Conservation (phyloP, 1,140 invertebrate species). For the Meteorus sp. region DNA sequence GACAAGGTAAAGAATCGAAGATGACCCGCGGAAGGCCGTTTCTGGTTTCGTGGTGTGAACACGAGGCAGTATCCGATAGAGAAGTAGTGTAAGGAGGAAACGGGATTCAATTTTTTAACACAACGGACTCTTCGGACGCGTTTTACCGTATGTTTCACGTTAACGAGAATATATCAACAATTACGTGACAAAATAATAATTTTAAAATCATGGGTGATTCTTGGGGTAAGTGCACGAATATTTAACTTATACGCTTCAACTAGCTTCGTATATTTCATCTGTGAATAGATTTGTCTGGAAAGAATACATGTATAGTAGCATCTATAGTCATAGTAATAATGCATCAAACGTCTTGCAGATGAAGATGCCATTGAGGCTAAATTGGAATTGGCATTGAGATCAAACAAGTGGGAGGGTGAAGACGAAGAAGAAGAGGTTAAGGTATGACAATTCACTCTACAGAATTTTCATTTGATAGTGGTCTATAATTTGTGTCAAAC, state of each 20-base stretch:
- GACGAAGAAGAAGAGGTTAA: slow-evolving; percentile 82
- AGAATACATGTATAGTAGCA: background rate
- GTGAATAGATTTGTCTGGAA: background rate
- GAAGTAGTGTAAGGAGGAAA: slow-evolving; percentile 4
- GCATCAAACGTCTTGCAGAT: slow-evolving; percentile 43
- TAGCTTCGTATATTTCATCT: background rate
- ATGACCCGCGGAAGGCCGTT: background rate
- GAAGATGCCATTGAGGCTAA: slow-evolving; percentile 49
- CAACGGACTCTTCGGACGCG: background rate
- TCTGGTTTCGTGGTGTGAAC: slow-evolving; percentile 2
- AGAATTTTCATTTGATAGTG: slow-evolving; percentile 1
- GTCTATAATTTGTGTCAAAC: background rate
- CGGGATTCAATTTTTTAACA: background rate
- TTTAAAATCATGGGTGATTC: background rate
- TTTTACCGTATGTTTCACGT: background rate
- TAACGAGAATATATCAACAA: background rate
- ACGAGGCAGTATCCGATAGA: slow-evolving; percentile 11
- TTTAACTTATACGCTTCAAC: background rate
- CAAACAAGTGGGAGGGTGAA: slow-evolving; percentile 86
- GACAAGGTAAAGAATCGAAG: background rate
- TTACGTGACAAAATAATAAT: background rate
- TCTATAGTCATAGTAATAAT: background rate
- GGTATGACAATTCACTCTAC: slow-evolving; percentile 58
- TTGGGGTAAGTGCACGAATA: background rate
- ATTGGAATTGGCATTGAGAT: slow-evolving; percentile 47